Evolutionary conservation across 2,888 invertebrate species (phyloP).

Genomic region (Leptinotarsa haldemani): DNA sequence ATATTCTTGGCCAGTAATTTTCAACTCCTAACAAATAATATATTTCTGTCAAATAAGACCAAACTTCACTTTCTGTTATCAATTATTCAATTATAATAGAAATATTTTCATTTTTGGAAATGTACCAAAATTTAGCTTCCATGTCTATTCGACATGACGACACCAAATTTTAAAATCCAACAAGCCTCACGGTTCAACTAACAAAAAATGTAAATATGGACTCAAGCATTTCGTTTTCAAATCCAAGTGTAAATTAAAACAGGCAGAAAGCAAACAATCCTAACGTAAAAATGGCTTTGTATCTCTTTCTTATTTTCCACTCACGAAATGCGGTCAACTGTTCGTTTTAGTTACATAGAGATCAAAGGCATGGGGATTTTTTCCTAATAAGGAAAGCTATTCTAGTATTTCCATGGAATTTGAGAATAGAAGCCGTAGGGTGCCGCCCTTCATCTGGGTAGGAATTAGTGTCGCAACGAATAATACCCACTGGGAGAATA

Average conservation of each 20-base stretch:
- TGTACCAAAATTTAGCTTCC: neutral
- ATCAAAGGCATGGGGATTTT: conserved; percentile 3
- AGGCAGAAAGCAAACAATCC: conserved; percentile 15
- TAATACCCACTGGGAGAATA: conserved; percentile 9
- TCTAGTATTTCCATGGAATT: conserved; percentile 8
- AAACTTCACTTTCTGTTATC: too few relatives aligned
- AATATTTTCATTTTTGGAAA: neutral
- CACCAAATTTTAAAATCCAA: neutral
- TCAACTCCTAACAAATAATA: too few relatives aligned
- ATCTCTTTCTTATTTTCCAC: conserved; percentile 1
- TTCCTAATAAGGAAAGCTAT: conserved; percentile 1
- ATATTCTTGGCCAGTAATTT: too few relatives aligned
- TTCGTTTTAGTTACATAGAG: neutral
- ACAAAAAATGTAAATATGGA: conserved; percentile 14
- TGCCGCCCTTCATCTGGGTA: conserved; percentile 12
- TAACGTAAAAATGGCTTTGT: conserved; percentile 1
- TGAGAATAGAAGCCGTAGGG: conserved; percentile 7
- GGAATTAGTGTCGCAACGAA: conserved; percentile 10
- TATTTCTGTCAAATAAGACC: too few relatives aligned
- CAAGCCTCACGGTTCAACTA: neutral
- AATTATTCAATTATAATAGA: too few relatives aligned
- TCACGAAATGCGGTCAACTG: conserved; percentile 15
- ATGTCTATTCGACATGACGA: neutral
- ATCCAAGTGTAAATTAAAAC: conserved; percentile 11
- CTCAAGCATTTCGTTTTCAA: neutral